Evolutionary conservation across 2,113 vertebrate genomes (phyloP).

Genomic region (Notiomystis cincta): DNA sequence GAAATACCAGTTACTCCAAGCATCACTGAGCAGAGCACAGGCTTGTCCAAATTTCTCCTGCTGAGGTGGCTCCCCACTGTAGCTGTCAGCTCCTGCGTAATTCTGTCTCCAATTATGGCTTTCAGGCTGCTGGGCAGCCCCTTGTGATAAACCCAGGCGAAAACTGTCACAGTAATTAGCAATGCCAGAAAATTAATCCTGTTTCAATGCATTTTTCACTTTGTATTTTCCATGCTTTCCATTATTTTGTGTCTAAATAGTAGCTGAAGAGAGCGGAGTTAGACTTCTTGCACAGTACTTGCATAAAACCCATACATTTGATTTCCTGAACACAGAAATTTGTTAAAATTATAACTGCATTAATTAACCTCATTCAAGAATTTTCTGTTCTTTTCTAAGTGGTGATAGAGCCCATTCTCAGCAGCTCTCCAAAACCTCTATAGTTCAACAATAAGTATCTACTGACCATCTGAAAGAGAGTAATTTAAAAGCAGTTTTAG

Average conservation of each 20-base stretch:
- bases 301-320: neutral
- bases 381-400: neutral
- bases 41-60: neutral
- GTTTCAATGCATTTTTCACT: neutral
- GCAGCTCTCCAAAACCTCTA: neutral
- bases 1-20: neutral
- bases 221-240: neutral
- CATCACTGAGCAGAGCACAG: neutral
- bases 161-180: neutral
- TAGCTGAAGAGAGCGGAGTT: neutral
- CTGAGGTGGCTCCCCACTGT: rapidly evolving
- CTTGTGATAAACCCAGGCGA: neutral
- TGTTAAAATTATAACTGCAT: neutral
- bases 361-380: neutral
- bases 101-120: neutral
- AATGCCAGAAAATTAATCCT: neutral
- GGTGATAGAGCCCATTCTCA: neutral
- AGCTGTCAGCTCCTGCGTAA: neutral
- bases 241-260: neutral
- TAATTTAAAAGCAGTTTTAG: neutral
- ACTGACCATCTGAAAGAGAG: neutral
- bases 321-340: neutral
- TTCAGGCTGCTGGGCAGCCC: rapidly evolving
- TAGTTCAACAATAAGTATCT: neutral
- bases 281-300: neutral